Evolutionary conservation across 2,888 invertebrate genomes (phyloP).

Genomic region (Augiades crinisus): DNA sequence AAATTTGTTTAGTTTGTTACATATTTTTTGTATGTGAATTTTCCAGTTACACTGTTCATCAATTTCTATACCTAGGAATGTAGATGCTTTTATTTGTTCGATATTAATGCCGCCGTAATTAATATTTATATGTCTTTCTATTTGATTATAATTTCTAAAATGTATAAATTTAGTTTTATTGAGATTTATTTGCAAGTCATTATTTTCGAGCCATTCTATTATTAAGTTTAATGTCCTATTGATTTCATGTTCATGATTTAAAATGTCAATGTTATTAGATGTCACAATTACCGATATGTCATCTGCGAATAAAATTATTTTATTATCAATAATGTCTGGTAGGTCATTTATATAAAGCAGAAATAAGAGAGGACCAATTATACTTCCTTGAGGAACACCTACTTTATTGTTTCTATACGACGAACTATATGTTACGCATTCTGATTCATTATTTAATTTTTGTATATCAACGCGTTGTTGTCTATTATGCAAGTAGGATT

Average conservation of each 20-base stretch:
- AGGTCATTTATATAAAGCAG: constrained; percentile 6
- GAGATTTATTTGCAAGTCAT: neutral
- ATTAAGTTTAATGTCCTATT: neutral
- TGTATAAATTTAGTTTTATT: neutral
- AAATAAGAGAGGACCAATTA: constrained; percentile 13
- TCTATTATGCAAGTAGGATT: neutral
- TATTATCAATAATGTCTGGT: too few relatives aligned
- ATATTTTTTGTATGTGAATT: neutral
- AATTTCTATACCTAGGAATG: neutral
- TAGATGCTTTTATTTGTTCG: neutral
- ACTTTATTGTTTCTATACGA: neutral
- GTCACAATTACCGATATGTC: neutral
- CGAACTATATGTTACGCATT: too few relatives aligned
- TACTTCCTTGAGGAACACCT: constrained; percentile 17
- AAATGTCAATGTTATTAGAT: too few relatives aligned
- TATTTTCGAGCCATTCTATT: neutral
- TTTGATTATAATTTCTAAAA: neutral
- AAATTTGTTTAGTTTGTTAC: constrained; percentile 1
- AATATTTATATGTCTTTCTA: neutral
- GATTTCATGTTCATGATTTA: too few relatives aligned
- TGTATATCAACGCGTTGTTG: too few relatives aligned
- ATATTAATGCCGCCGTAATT: neutral
- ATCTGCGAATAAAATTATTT: constrained; percentile 2
- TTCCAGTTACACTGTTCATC: neutral
- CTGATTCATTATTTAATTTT: too few relatives aligned